A percentile compares a stretch with the other conserved stretches of the same genome.
phyloP scores from a whole-genome alignment of 2,113 vertebrate species.

The Leuciscus idus region DNA sequence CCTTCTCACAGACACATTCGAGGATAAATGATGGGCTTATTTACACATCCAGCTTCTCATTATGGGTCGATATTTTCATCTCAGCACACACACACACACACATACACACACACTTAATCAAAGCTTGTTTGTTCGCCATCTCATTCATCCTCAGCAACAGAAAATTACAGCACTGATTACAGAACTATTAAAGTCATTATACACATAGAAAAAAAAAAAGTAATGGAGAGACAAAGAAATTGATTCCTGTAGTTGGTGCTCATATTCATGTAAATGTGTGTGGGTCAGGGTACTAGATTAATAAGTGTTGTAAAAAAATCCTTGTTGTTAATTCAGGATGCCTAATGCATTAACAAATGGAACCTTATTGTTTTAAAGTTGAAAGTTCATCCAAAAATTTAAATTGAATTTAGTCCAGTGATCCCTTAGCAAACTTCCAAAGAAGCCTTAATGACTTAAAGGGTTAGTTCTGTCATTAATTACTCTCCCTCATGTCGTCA shows the following conservation, averaged over 20 bases:
- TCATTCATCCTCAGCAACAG: constrained; percentile 22
- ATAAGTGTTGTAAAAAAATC: not conserved
- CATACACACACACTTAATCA: not conserved
- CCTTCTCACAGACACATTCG: not conserved
- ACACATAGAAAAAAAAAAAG: not conserved
- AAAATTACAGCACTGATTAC: constrained; percentile 45
- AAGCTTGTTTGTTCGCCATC: constrained; percentile 24
- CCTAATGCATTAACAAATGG: not conserved
- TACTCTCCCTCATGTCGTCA: too few species aligned
- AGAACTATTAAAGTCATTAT: constrained; percentile 33
- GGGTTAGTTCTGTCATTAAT: too few species aligned
- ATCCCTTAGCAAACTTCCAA: not conserved
- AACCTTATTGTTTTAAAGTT: not conserved
- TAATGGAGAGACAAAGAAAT: constrained; percentile 7
- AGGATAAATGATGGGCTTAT: constrained; percentile 22
- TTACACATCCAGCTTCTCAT: constrained; percentile 37
- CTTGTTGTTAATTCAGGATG: not conserved
- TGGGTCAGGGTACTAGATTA: not conserved
- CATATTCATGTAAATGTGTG: constrained; percentile 9
- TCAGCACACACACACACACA: not conserved
- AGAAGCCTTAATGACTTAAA: too few species aligned
- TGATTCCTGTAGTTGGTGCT: not conserved
- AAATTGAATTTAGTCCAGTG: not conserved
- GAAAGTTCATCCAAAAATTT: not conserved
- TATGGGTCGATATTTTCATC: constrained; percentile 35